These are phyloP conservation scores for Arenaria interpres DNA, from an alignment of 2,113 vertebrate species.

Conservation along the genomic window DNA sequence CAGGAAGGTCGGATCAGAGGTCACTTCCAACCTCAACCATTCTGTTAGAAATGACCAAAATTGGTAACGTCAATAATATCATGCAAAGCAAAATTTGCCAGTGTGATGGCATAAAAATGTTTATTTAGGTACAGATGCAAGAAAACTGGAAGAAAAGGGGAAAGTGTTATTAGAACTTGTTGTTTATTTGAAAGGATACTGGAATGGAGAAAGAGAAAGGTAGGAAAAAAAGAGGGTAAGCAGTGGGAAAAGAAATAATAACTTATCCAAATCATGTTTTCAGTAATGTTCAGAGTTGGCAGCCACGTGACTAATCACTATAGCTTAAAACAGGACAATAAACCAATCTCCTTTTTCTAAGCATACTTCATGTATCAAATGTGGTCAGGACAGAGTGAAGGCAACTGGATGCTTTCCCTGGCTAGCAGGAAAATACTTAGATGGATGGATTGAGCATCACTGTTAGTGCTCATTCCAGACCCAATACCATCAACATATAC, in stretches of 20 bases:
- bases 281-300: background rate
- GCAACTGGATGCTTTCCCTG: background rate
- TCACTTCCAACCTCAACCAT: background rate
- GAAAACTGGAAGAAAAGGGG: background rate
- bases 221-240: background rate
- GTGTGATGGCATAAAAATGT: background rate
- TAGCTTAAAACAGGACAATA: background rate
- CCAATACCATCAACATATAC: background rate
- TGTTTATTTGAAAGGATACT: background rate
- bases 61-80: background rate
- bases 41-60: background rate
- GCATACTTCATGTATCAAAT: background rate
- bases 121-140: background rate
- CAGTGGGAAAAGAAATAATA: background rate
- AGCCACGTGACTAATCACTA: background rate
- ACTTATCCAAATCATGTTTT: background rate
- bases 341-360: background rate
- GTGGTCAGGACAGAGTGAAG: background rate
- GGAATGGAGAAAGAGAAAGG: background rate
- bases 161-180: background rate
- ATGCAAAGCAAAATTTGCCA: background rate
- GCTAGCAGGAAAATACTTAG: background rate
- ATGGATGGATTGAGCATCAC: background rate
- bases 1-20: background rate
- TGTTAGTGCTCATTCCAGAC: background rate